Base-by-base conservation (phyloP, 2,888 invertebrate genomes). In the Monopis laevigella region DNA sequence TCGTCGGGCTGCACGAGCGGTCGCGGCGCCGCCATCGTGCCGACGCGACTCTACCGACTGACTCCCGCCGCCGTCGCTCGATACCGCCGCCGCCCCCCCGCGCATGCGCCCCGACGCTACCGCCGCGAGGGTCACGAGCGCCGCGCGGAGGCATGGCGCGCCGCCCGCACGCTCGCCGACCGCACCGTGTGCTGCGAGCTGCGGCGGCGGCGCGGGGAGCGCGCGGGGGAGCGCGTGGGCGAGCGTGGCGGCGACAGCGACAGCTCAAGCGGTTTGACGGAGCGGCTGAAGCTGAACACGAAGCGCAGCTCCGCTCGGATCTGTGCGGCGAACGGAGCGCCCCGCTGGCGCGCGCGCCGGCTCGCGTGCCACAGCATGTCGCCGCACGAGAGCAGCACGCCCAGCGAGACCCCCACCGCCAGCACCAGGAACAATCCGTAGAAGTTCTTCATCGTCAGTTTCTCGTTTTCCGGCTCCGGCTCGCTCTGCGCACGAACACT, bases 1-100 rank as follows among this genome's bases (percentile, higher is more conserved):
- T 92, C 93, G 51, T 90, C 88, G 8, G 93, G 90, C 73, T 91
- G 87, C 44, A 93, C 93, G 68, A 88, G 83, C 39, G 93, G 93
- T 49, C 93, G 71, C 60, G 52, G 65, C 55, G 53, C 51, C 46
- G 48, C 48, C 53, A 53, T 58, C n/a, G 52, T 41, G 42, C 24
- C 6, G 24, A 21, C 24, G 24, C 6, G 24, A 45, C 27, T 13
- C 41, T 41, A 40, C 45, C 45, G 49, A 39, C 35, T 12, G 52
- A 51, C 51, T 55, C 54, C 51, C 52, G 30, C 13, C 36, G 30
- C 17, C 5, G 11, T 28, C 11, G 36, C 19, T 45, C 45, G 45
- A 45, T 45, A 43, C 10, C 28, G 10, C 35, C 43, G 41, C 43
- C 41, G 29, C 21, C 29, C 21, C 41, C 27, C 26, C 28, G n/a